phyloP scores from a whole-genome alignment of 1,140 invertebrate genomes.

The Nasonia longicornis region DNA sequence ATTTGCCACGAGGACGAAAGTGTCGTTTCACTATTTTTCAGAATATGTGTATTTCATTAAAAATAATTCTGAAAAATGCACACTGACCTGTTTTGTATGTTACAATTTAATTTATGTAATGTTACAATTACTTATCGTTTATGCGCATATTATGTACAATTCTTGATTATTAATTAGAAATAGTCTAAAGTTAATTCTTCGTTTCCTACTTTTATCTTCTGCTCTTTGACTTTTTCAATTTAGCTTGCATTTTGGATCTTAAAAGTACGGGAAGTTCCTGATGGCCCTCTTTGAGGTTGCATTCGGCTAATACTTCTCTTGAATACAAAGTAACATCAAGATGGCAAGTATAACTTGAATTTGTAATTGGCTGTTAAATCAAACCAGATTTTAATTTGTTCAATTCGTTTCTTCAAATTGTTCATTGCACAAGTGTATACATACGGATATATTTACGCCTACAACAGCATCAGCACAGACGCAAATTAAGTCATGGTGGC shows the following conservation, averaged over 20 bases:
- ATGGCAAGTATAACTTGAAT: conserved; percentile 27
- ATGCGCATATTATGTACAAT: no score
- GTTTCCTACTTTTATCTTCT: no score
- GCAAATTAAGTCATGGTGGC: conserved; percentile 18
- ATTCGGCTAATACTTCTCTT: background rate
- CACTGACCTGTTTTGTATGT: no score
- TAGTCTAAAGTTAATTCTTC: no score
- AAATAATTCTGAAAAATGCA: no score
- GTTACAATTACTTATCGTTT: no score
- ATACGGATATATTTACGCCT: conserved; percentile 31
- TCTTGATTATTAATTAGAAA: no score
- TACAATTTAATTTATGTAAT: no score
- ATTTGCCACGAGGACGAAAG: no score
- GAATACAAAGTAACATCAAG: conserved; percentile 9
- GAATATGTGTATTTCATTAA: no score
- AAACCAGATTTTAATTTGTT: background rate
- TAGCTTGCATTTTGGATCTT: background rate
- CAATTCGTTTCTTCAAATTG: background rate
- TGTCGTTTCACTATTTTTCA: no score
- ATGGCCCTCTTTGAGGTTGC: background rate
- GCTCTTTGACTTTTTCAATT: no score
- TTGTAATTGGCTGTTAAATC: background rate
- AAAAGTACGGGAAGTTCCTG: background rate
- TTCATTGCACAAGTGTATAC: background rate
- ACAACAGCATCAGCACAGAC: conserved; percentile 20